Evolutionary conservation across 1,140 invertebrate species (phyloP).

Genomic region (Drosophila novamexicana): DNA sequence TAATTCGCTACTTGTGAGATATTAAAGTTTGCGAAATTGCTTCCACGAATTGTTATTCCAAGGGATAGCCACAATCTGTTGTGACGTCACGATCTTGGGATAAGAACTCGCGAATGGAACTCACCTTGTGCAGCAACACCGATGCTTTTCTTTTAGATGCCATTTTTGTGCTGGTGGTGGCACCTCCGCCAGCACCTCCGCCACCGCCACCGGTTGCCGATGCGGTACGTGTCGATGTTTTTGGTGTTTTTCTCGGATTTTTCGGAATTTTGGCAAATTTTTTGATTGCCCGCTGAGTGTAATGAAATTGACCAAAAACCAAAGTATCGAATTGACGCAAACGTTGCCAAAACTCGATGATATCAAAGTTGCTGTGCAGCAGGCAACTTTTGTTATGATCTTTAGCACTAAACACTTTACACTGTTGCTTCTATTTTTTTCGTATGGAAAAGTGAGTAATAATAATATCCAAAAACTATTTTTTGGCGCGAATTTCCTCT

Average conservation of each 20-base stretch:
- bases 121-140: slow-evolving; percentile 84
- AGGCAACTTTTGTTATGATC: slow-evolving; percentile 52
- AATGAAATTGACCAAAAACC: slow-evolving; percentile 66
- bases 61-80: too few relatives aligned
- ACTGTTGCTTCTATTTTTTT: slow-evolving; percentile 24
- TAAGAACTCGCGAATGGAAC: slow-evolving; percentile 1
- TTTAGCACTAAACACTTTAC: slow-evolving; percentile 68
- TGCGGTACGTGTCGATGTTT: slow-evolving; percentile 84
- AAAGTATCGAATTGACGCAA: slow-evolving; percentile 63
- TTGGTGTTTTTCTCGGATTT: slow-evolving; percentile 84
- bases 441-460: slow-evolving; percentile 8
- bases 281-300: slow-evolving; percentile 60
- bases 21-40: too few relatives aligned
- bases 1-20: too few relatives aligned
- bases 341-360: slow-evolving; percentile 74
- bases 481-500: slow-evolving; percentile 41
- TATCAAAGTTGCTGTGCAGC: slow-evolving; percentile 65
- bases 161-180: slow-evolving; percentile 84
- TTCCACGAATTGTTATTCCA: too few relatives aligned
- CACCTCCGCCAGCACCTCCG: slow-evolving; percentile 82
- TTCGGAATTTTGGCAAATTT: slow-evolving; percentile 84
- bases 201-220: slow-evolving; percentile 83
- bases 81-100: too few relatives aligned
- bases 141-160: slow-evolving; percentile 84
- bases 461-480: slow-evolving; percentile 22